Evolutionary conservation across 2,888 invertebrate genomes (phyloP).

Genomic region (Halictus ligatus): DNA sequence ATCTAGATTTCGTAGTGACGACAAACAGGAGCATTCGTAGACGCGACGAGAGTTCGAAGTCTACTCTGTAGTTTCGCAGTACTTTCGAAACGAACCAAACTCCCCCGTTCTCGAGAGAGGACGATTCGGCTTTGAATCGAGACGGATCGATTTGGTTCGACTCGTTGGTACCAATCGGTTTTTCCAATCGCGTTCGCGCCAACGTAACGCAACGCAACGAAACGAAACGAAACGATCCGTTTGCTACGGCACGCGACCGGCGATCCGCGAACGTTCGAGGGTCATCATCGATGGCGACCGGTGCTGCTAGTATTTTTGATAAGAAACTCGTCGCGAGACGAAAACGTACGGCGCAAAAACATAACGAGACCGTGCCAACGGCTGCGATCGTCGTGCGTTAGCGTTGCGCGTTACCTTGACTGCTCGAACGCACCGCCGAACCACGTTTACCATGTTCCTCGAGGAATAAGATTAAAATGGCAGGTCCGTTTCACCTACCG

Average conservation of each 20-base stretch:
- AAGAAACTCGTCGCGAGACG: not conserved
- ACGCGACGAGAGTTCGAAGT: not conserved
- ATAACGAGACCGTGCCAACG: not conserved
- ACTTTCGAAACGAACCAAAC: not conserved
- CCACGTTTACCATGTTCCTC: not conserved
- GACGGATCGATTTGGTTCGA: not conserved
- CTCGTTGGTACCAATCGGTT: not conserved
- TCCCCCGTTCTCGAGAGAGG: not conserved
- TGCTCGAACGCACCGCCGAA: not conserved
- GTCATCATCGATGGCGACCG: not conserved
- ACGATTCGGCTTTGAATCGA: not conserved
- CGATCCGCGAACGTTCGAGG: not conserved
- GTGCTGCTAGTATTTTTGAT: conserved; percentile 21
- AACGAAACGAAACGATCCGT: not conserved
- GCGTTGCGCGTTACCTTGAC: not conserved
- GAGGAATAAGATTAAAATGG: conserved; percentile 19
- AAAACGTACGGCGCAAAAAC: not conserved
- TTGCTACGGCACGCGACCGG: not conserved
- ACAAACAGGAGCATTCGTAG: not conserved
- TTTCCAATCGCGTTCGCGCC: not conserved
- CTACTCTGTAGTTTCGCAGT: not conserved
- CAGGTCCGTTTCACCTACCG: conserved; percentile 24
- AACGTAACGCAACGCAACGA: not conserved
- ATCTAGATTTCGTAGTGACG: conserved; percentile 39
- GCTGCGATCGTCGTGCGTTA: conserved; percentile 6